Evolutionary conservation across 2,113 vertebrate species (phyloP), one percentile per base, ranked within the genome.

Genomic region (Anarhynchus alexandrinus): DNA sequence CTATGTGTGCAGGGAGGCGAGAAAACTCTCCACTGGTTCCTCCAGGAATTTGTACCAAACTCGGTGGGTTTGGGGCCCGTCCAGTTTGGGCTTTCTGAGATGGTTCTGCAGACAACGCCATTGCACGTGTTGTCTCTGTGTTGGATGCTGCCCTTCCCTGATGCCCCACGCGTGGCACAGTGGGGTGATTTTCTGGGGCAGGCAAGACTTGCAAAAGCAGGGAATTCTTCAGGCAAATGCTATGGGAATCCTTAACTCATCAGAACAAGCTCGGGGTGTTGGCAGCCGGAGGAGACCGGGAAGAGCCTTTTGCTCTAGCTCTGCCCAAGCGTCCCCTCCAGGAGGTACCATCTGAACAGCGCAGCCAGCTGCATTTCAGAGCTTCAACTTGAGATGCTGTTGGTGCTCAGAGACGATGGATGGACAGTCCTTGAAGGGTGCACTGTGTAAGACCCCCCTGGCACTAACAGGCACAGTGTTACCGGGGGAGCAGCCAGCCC

Each of bases 101-200:
- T 18, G 49, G 47, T 49, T 87, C n/a, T 42, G 22, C 55, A 69
- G 61, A 9, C 9, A 9, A 1, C 1, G 15, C 52, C 6, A 25
- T 1, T 21, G 40, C 8, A 2, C 2, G 21, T 8, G 40, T 17
- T 55, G 54, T 12, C 19, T 61, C 38, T 20, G 59, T 2, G 2
- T 10, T 34, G 51, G 61, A 10, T 32, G 40, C 34, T 74, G 59
- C 77, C 30, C 29, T 55, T 26, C 45, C 47, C 38, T 13, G 22
- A 58, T 42, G 59, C 47, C 42, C 58, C 32, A 12, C 1, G 25
- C 1, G 5, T 26, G 29, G 29, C 6, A 1, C 5, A 10, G 45
- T 18, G 36, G 45, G 49, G 19, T 6, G 10, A 9, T 40, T 42
- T 19, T 7, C 71, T 34, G 36, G 71, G 52, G 52, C 34, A 21